A percentile compares a stretch with the other conserved stretches of the same genome.
phyloP scores from a whole-genome alignment of 2,113 vertebrate genomes.

The Synchiropus splendidus region DNA sequence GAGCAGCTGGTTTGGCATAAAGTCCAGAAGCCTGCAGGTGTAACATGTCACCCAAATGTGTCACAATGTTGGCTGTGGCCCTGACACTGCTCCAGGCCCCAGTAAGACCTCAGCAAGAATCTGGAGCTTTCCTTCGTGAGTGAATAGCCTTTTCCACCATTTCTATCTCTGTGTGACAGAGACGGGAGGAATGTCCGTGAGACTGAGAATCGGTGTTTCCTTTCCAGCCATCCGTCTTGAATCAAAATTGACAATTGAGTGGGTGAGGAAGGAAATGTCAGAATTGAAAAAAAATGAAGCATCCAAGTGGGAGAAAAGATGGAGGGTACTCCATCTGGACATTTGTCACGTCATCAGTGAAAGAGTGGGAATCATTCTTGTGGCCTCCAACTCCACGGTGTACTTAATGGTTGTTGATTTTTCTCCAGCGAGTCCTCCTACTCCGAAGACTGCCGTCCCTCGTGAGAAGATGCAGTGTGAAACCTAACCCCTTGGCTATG shows the following conservation, averaged over 20 bases:
- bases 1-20: conserved; percentile 21
- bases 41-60: conserved; percentile 52
- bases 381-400: conserved; percentile 1
- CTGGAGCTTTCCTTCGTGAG: conserved; percentile 36
- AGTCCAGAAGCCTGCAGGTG: conserved; percentile 39
- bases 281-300: too few relatives aligned
- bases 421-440: too few relatives aligned
- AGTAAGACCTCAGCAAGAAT: conserved; percentile 38
- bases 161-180: too few relatives aligned
- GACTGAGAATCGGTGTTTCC: conserved; percentile 13
- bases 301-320: not conserved
- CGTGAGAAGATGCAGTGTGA: too few relatives aligned
- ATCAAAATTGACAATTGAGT: conserved; percentile 14
- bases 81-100: conserved; percentile 25
- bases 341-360: conserved; percentile 15
- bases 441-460: too few relatives aligned
- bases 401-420: conserved; percentile 5
- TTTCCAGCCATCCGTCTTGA: conserved; percentile 6
- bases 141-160: conserved; percentile 33
- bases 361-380: conserved; percentile 5
- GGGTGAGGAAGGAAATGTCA: conserved; percentile 19
- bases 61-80: conserved; percentile 26
- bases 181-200: conserved; percentile 21
- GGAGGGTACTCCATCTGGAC: conserved; percentile 11
- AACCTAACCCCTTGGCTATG: too few relatives aligned